Evolutionary conservation across 2,888 invertebrate species (phyloP).

Genomic region (Noctuana brunneofusca): DNA sequence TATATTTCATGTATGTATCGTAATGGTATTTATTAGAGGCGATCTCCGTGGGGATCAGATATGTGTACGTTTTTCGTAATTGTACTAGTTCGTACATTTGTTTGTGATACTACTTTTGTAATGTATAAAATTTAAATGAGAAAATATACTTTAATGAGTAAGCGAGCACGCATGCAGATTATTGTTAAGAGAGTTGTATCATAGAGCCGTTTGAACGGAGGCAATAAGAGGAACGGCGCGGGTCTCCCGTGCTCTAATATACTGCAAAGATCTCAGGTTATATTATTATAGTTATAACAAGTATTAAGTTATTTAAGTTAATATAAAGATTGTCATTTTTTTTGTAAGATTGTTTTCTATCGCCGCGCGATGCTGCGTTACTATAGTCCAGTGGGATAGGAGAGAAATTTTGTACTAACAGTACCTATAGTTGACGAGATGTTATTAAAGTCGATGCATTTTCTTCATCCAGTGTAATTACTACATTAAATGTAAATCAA

Average conservation of each 20-base stretch:
- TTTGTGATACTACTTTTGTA: slow-evolving; percentile 84
- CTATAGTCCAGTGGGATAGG: slow-evolving; percentile 63
- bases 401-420: slow-evolving; percentile 60
- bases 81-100: slow-evolving; percentile 83
- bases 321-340: slow-evolving; percentile 77
- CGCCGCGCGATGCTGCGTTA: slow-evolving; percentile 59
- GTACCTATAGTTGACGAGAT: slow-evolving; percentile 59
- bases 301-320: slow-evolving; percentile 83
- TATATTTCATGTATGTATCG: slow-evolving; percentile 76
- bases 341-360: slow-evolving; percentile 79
- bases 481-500: slow-evolving; percentile 76
- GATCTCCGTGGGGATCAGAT: slow-evolving; percentile 64
- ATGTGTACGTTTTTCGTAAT: slow-evolving; percentile 78
- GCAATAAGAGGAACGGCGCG: slow-evolving; percentile 53
- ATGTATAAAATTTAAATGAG: slow-evolving; percentile 79
- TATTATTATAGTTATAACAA: slow-evolving; percentile 80
- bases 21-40: slow-evolving; percentile 78
- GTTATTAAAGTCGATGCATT: slow-evolving; percentile 66
- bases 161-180: slow-evolving; percentile 71
- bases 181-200: slow-evolving; percentile 61
- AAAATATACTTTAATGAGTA: slow-evolving; percentile 77
- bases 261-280: slow-evolving; percentile 81
- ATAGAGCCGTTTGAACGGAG: slow-evolving; percentile 55
- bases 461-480: slow-evolving; percentile 78
- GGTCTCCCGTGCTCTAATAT: slow-evolving; percentile 47